Conservation (phyloP, 2,888 invertebrate genomes). For the Cryptus viduatorius region DNA sequence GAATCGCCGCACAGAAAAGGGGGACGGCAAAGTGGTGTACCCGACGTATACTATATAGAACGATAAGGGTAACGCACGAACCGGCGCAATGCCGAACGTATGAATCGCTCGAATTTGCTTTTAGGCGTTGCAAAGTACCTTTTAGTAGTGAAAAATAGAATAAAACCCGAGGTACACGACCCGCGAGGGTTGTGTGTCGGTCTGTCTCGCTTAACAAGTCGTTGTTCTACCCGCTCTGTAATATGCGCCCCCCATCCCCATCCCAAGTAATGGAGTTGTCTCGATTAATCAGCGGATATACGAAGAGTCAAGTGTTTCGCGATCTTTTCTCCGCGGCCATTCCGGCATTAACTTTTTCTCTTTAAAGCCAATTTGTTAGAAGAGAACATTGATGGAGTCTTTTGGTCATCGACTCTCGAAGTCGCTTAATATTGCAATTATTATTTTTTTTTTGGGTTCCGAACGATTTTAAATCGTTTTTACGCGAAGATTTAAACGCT, state of each 20-base stretch:
- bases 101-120: slow-evolving; percentile 69
- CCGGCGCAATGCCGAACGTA: slow-evolving; percentile 62
- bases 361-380: background rate
- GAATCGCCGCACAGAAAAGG: slow-evolving; percentile 57
- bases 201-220: slow-evolving; percentile 11
- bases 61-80: slow-evolving; percentile 50
- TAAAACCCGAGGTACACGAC: slow-evolving; percentile 54
- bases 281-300: slow-evolving; percentile 59
- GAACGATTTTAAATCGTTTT: slow-evolving; percentile 47
- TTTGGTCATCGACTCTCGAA: slow-evolving; percentile 9
- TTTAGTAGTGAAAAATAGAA: slow-evolving; percentile 68
- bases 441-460: slow-evolving; percentile 33
- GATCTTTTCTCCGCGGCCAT: background rate
- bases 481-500: slow-evolving; percentile 25
- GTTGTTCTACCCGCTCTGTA: slow-evolving; percentile 15
- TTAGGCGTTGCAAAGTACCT: slow-evolving; percentile 69
- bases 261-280: slow-evolving; percentile 59
- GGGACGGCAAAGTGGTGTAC: slow-evolving; percentile 66
- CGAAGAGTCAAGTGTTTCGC: slow-evolving; percentile 54
- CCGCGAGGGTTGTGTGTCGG: background rate
- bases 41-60: slow-evolving; percentile 26
- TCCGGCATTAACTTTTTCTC: background rate
- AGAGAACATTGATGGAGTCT: background rate
- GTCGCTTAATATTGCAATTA: background rate
- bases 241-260: slow-evolving; percentile 37